These are phyloP conservation scores for Actinemys pallida DNA, from an alignment of 2,113 vertebrate genomes.

Conservation along the genomic window DNA sequence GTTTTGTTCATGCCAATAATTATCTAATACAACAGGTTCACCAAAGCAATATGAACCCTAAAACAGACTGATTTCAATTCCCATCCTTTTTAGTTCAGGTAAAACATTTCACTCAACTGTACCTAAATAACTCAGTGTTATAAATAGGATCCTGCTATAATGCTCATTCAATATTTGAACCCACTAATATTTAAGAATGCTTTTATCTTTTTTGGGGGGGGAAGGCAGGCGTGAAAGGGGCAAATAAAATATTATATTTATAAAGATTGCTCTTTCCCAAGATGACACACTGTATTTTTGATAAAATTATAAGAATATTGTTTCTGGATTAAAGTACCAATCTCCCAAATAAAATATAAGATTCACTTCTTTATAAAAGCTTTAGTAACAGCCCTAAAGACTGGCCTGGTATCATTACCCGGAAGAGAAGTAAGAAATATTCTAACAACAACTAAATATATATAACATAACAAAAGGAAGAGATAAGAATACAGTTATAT, in stretches of 20 bases:
- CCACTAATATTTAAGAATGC: background rate
- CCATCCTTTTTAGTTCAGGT: background rate
- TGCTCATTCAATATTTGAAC: background rate
- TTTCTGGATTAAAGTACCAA: background rate
- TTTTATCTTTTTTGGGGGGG: background rate
- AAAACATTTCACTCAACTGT: background rate
- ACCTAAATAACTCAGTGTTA: background rate
- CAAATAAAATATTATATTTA: fast-evolving
- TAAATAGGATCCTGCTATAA: background rate
- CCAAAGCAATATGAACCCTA: background rate
- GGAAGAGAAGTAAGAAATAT: background rate
- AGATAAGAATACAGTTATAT: background rate
- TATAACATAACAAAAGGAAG: background rate
- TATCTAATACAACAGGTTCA: background rate
- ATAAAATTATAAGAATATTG: background rate
- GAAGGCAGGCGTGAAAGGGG: background rate
- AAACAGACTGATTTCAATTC: background rate
- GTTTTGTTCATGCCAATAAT: background rate
- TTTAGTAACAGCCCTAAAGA: background rate
- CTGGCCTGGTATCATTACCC: background rate
- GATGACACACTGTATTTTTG: background rate
- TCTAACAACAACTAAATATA: background rate
- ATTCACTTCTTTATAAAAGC: background rate
- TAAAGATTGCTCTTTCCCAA: background rate
- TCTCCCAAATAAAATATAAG: background rate